Conservation (phyloP, 2,888 invertebrate genomes). For the Hoplodrina ambigua region DNA sequence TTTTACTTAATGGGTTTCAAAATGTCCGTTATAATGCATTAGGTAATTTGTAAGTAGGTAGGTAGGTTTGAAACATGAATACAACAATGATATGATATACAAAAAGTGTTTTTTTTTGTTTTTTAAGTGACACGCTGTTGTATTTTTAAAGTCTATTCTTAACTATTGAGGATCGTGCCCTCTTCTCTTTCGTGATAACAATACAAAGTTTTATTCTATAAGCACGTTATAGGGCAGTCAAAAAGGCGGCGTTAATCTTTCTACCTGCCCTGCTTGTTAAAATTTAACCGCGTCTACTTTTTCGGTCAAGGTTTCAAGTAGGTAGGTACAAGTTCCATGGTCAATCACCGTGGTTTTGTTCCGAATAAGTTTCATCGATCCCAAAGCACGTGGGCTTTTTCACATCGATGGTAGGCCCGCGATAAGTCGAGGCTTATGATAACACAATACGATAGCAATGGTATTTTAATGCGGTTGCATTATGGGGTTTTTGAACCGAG, state of each 20-base stretch:
- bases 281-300: not conserved
- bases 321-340: not conserved
- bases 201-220: not conserved
- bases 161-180: not conserved
- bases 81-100: not conserved
- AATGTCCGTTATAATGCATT: conserved; percentile 3
- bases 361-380: too few relatives aligned
- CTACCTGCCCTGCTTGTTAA: too few relatives aligned
- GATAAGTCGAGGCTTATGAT: not conserved
- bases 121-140: too few relatives aligned
- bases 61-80: not conserved
- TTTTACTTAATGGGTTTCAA: conserved; percentile 8
- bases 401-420: not conserved
- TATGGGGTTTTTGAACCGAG: conserved; percentile 12
- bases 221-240: not conserved
- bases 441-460: conserved; percentile 2
- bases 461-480: conserved; percentile 12
- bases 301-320: not conserved
- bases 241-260: too few relatives aligned
- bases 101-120: too few relatives aligned
- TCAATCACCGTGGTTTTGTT: conserved; percentile 1
- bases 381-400: not conserved
- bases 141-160: too few relatives aligned
- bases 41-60: not conserved
- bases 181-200: not conserved